Evolutionary conservation across 2,888 invertebrate species (phyloP), one percentile per base, ranked within the genome.

Genomic region (Synergus gifuensis): DNA sequence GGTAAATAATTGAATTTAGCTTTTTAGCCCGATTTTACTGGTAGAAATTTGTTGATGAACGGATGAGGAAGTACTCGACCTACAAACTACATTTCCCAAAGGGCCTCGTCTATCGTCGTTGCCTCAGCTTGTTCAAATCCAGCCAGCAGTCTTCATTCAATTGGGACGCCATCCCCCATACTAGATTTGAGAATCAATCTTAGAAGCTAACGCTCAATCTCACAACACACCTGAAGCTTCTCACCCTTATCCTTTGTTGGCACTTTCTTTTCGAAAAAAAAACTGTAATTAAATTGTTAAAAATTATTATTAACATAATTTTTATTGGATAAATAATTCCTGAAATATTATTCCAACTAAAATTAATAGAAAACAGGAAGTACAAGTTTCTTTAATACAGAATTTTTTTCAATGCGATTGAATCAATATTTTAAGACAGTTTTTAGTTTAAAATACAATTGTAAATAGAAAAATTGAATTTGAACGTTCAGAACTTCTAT

Each of bases 11-110:
- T 58, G 9, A 36, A 54, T 73, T 54, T 40, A 42, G 22, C 18
- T 18, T 7, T 0, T 18, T 40, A 14, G 18, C n/a, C 18, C 4
- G 9, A 66, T 42, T 42, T 66, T 36, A 54, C 11, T 4, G 36
- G n/a, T 40, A 5, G 36, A 4, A 73, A 49, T 54, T 54, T 49
- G 36, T 73, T 73, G 69, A 67, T 67, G 18, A 46, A 44, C 14
- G 44, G 12, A 67, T 46, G 46, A 67, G 67, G 22, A 67, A 46
- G 14, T 67, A 22, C 67, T 46, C 12, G n/a, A 44, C 44, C 67
- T 67, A 44, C 22, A 67, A 67, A 67, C 67, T 73, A 54, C 73
- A 73, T 73, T 73, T 73, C 54, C 73, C 73, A 73, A 73, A 54
- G 73, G 73, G 9, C 54, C 54, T 36, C 36, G 69, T 36, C 54